Percentiles rank a stretch among this genome's conserved stretches.
Conservation (phyloP, 2,113 vertebrate species). For the Poeciliopsis turrubarensis region DNA sequence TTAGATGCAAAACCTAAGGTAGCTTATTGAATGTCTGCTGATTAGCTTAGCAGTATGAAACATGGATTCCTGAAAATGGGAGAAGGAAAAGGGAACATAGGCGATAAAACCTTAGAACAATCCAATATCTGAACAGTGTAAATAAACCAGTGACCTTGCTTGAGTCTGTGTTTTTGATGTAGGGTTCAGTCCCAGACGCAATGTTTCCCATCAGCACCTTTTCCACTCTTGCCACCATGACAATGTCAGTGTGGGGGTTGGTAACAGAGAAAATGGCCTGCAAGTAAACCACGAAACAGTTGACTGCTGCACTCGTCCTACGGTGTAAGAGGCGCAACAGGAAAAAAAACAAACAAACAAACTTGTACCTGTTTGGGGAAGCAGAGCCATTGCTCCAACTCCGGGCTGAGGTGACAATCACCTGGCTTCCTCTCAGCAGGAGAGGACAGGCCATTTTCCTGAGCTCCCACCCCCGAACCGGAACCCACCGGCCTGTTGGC, state of each 20-base stretch:
- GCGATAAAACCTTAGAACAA: slow-evolving; percentile 52
- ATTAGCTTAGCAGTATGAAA: slow-evolving; percentile 55
- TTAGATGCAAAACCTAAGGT: slow-evolving; percentile 47
- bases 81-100: slow-evolving; percentile 40
- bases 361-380: slow-evolving; percentile 91
- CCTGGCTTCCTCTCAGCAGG: slow-evolving; percentile 80
- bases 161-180: slow-evolving; percentile 96
- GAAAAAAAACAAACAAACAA: not conserved
- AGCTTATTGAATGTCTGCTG: slow-evolving; percentile 53
- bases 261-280: slow-evolving; percentile 96
- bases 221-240: slow-evolving; percentile 94
- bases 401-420: slow-evolving; percentile 83
- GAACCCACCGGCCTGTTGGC: slow-evolving; percentile 10
- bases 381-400: slow-evolving; percentile 90
- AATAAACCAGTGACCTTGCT: slow-evolving; percentile 84
- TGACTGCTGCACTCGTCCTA: not conserved
- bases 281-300: slow-evolving; percentile 12
- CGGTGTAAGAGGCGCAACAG: not conserved
- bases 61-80: slow-evolving; percentile 43
- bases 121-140: slow-evolving; percentile 33
- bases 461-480: slow-evolving; percentile 56
- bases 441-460: slow-evolving; percentile 85
- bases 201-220: slow-evolving; percentile 97
- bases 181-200: slow-evolving; percentile 89
- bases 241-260: slow-evolving; percentile 93